Evolutionary conservation across 1,140 invertebrate genomes (phyloP), one percentile per base, ranked within the genome.

Genomic region (Drosophila lacertosa): DNA sequence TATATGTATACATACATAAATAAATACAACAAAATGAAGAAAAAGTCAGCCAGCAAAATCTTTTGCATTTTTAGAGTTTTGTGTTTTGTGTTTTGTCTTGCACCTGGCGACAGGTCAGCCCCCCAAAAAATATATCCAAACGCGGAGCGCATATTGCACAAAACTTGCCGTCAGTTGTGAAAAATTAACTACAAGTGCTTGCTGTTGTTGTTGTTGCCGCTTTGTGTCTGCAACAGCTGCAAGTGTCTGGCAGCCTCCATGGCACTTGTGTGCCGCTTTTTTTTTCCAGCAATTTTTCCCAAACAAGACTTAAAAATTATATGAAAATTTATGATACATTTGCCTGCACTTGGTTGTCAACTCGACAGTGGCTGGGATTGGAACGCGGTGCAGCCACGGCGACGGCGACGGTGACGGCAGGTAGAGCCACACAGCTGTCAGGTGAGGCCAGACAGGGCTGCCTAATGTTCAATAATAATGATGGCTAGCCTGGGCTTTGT

Each of bases 271-370:
- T 76, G 68, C 66, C 39, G 51, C 44, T 39, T 62, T 33, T 22
- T 54, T 57, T 58, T 16, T 15, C 33, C 50, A 18, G 51, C 22
- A 7, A 15, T 29, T 53, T 40, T 58, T 32, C 42, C 50, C 65
- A 74, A 81, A 82, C 79, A 72, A 77, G 76, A 78, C 76, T 84
- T 71, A 74, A 84, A 83, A 84, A 80, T 84, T 84, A 84, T 84
- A 84, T 84, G 81, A 84, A 84, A 86, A 84, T 84, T 84, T 84
- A 84, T 84, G 80, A 84, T 84, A 84, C 80, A 84, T 84, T 84
- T 84, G 80, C 80, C 77, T 84, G 80, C 80, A 84, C 80, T 84
- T 86, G 80, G 81, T 84, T 84, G 80, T 84, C 80, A 83, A 84
- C 80, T 45, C 40, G 33, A 42, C 55, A 33, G 33, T 72, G 51